A percentile compares a stretch with the other conserved stretches of the same genome.
Evolutionary conservation across 2,888 invertebrate species (phyloP).

Genomic region (Meiosimyza platycephala): DNA sequence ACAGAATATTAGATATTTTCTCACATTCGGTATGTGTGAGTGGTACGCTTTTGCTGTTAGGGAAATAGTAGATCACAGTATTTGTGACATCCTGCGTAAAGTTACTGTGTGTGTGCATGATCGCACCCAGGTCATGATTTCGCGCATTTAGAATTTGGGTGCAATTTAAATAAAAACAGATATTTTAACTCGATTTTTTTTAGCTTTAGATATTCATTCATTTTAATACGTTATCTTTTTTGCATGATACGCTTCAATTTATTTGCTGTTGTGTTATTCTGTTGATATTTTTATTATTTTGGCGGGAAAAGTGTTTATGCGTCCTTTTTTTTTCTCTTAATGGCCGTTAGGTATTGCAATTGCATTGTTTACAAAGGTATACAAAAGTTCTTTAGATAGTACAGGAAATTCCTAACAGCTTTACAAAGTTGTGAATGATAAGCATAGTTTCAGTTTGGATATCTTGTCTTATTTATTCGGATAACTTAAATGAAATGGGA

Average conservation of each 20-base stretch:
- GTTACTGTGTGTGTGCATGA: neutral
- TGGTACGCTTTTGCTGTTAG: too few relatives aligned
- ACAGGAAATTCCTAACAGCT: too few relatives aligned
- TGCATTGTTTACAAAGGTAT: too few relatives aligned
- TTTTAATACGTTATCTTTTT: constrained; percentile 33
- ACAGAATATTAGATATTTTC: too few relatives aligned
- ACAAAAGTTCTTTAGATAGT: too few relatives aligned
- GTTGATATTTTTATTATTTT: constrained; percentile 11
- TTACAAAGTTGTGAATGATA: too few relatives aligned
- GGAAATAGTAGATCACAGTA: too few relatives aligned
- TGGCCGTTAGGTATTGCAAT: constrained; percentile 9
- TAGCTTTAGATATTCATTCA: constrained; percentile 30
- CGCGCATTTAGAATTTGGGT: constrained; percentile 5
- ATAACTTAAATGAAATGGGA: too few relatives aligned
- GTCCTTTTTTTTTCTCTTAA: constrained; percentile 5
- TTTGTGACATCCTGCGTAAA: too few relatives aligned
- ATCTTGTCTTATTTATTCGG: too few relatives aligned
- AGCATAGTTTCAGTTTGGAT: too few relatives aligned
- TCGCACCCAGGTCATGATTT: neutral
- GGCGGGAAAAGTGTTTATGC: constrained; percentile 2
- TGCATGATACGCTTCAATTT: constrained; percentile 26
- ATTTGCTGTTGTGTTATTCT: neutral
- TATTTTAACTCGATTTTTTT: neutral
- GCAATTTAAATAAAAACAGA: neutral
- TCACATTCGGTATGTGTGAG: too few relatives aligned